Conservation (phyloP, 2,888 invertebrate genomes). For the Girardia tigrina region DNA sequence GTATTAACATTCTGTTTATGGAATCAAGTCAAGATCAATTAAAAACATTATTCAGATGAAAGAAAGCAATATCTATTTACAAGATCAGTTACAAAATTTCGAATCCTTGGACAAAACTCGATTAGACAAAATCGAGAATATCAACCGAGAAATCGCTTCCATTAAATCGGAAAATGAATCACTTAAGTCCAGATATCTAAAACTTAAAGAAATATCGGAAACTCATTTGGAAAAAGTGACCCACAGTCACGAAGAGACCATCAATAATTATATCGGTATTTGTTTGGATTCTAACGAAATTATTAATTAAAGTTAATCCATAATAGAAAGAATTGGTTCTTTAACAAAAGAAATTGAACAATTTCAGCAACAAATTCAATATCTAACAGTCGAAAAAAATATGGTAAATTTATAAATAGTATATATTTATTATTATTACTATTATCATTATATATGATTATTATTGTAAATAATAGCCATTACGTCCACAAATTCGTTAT, state of each 20-base stretch:
- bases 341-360: neutral
- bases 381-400: neutral
- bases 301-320: neutral
- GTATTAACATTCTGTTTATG: no score
- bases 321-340: neutral
- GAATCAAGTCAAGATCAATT: neutral
- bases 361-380: neutral
- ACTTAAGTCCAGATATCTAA: neutral
- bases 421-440: neutral
- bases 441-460: neutral
- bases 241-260: slow-evolving; percentile 7
- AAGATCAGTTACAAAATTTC: neutral
- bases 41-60: neutral
- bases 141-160: neutral
- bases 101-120: neutral
- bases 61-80: neutral
- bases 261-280: neutral
- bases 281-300: no score
- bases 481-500: no score
- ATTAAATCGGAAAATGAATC: neutral
- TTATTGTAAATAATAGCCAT: neutral
- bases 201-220: neutral
- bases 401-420: neutral
- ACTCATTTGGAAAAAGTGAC: neutral
- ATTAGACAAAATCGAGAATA: neutral